Percentiles rank a stretch among this genome's conserved stretches.
These are phyloP conservation scores for Prolemur simus DNA, from an alignment of 2,113 vertebrate species.

Conservation along the genomic window DNA sequence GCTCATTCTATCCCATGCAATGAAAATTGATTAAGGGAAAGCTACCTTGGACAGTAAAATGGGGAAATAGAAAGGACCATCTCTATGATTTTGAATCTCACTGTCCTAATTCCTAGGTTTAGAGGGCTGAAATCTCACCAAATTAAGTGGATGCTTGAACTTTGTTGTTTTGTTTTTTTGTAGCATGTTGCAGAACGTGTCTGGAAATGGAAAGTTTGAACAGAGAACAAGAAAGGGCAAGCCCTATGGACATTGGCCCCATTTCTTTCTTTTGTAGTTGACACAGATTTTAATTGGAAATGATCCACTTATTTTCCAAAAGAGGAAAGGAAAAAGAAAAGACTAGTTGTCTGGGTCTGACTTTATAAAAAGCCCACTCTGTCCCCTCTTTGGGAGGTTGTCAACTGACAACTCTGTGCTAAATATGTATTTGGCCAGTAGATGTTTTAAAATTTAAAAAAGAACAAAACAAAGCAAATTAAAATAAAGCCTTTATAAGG, in stretches of 20 bases:
- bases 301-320: not conserved
- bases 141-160: not conserved
- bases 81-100: not conserved
- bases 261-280: not conserved
- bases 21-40: not conserved
- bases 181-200: not conserved
- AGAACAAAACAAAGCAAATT: not conserved
- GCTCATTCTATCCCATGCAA: not conserved
- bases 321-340: not conserved
- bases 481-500: not conserved
- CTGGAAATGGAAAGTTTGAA: not conserved
- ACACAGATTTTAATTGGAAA: constrained; percentile 16
- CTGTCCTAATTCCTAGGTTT: not conserved
- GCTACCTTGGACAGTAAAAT: not conserved
- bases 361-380: not conserved
- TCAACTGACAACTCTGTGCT: not conserved
- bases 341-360: not conserved
- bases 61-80: not conserved
- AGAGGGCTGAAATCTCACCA: not conserved
- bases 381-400: not conserved
- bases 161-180: not conserved
- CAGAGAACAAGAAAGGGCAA: not conserved
- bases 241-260: not conserved
- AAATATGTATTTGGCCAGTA: not conserved
- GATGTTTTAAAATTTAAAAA: not conserved